Base-by-base conservation (phyloP, 2,797 vertebrate genomes). In the Lepus townsendii region DNA sequence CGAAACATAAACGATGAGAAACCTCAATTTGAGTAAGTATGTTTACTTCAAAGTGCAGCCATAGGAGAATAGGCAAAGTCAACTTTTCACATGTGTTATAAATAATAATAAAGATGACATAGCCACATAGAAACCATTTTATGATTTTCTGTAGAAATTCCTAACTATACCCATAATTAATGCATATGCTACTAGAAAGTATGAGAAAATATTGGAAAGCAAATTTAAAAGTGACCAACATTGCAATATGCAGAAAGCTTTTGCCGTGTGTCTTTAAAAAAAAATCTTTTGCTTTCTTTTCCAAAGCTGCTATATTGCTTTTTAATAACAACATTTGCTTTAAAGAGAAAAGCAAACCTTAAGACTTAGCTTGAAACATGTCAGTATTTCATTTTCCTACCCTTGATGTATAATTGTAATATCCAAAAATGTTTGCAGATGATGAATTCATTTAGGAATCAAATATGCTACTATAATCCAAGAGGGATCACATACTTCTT, bases 1-100 rank as follows among this genome's bases (percentile, higher is more conserved):
- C 94, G 10, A 93, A 94, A 97, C 22, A 10, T 95, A 93, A 97
- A 98, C 92, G 96, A 98, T 83, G 97, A 98, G 76, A 72, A 62
- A 12, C 96, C 96, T 88, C 78, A 96, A 72, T 97, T 96, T 97
- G 96, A 96, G 97, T 98, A 97, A 97, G 96, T 26, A 69, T 35
- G 76, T 93, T 47, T n/a, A 62, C 65, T 91, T 88, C 38, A 71
- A 93, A 35, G 54, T 93, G 26, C 83, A 93, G 75, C 13, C 30
- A 76, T 5, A 75, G 13, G 11, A 88, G 6, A 94, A 90, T 80
- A 5, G 17, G 19, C 68, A 71, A 83, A 88, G 14, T 24, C 57
- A 65, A 89, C 1, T 72, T 91, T 76, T 57, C 73, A 62, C 16
- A 22, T 82, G 16, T 32, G 77, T 63, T 69, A 52, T 65, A 88